Evolutionary conservation across 2,888 invertebrate species (phyloP), one percentile per base, ranked within the genome.

Genomic region (Cataglyphis altisquamis): DNA sequence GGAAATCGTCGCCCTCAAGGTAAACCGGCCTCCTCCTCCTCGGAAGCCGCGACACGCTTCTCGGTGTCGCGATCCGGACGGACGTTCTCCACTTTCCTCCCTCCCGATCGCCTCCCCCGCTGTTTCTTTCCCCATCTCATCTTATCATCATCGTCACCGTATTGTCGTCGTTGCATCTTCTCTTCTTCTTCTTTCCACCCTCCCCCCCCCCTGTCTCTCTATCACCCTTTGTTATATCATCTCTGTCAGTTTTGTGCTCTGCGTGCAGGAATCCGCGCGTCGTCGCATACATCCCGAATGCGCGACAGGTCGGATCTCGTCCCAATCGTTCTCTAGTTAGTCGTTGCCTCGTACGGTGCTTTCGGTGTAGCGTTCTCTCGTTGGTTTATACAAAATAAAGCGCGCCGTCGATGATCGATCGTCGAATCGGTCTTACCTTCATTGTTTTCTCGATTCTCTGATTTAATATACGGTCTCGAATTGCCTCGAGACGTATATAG

Each of bases 1-100:
- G 91, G 98, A 98, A 97, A 98, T 98, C 96, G 98, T 99, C 95
- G 98, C 98, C 95, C 98, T 99, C 93, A 98, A 99, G 98, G 98
- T 98, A 97, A 80, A 96, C 92, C 91, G 90, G 90, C 90, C 86
- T 89, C 87, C 86, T 90, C 60, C 86, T 89, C 87, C 85, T 90
- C 90, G 85, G 81, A 89, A 88, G 84, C 81, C 88, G 86, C 88
- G 86, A 85, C 90, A 89, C 89, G 87, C 86, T 87, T 83, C 77
- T 41, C n/a, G 12, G 89, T 90, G 90, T 89, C 85, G 90, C 87
- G 81, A 83, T 87, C 88, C 88, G 84, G 83, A 88, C 86, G 64
- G 57, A 88, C 82, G 66, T 83, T 78, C 64, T 60, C 75, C 72
- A 39, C 57, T 83, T 21, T 63, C 32, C 66, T 48, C 39, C 52